Base-by-base conservation (phyloP, 1,140 invertebrate species). In the Leptinotarsa lineolata region DNA sequence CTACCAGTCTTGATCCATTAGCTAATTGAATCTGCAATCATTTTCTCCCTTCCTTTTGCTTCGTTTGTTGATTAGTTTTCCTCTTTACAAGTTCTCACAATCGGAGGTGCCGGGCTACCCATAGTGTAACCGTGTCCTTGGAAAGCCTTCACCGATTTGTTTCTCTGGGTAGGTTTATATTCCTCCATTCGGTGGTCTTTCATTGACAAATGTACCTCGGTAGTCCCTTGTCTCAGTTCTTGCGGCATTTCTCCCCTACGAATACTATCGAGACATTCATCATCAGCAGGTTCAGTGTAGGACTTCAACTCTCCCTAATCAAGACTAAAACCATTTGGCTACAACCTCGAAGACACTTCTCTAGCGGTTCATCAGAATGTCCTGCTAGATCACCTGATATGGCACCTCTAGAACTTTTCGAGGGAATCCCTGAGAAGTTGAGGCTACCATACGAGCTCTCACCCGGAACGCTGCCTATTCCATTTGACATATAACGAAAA, bases 311-410 rank as follows among this genome's bases (percentile, higher is more conserved):
- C 91, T 12, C 95, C 95, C 82, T 93, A 91, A 87, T 99, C 94
- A 72, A 99, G 90, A 68, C 94, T 97, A 84, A 99, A 99, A 1
- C 98, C 98, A 85, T 97, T 94, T 79, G 92, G 91, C 96, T 97
- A 99, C 61, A 99, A 86, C 80, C 94, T 95, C 60, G 99, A 86
- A 12, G 91, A 90, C 30, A 97, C 92, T 54, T 91, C 87, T n/a
- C n/a, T n/a, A n/a, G n/a, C n/a, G n/a, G n/a, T n/a, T n/a, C n/a
- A n/a, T n/a, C n/a, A n/a, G n/a, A n/a, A n/a, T n/a, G n/a, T n/a
- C n/a, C n/a, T n/a, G n/a, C n/a, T n/a, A n/a, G n/a, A n/a, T n/a
- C n/a, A n/a, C n/a, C n/a, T n/a, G n/a, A n/a, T n/a, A n/a, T n/a
- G n/a, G n/a, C n/a, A n/a, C n/a, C n/a, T n/a, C n/a, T n/a, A n/a